Conservation (phyloP, 1,140 invertebrate species). For the Linepithema humile region DNA sequence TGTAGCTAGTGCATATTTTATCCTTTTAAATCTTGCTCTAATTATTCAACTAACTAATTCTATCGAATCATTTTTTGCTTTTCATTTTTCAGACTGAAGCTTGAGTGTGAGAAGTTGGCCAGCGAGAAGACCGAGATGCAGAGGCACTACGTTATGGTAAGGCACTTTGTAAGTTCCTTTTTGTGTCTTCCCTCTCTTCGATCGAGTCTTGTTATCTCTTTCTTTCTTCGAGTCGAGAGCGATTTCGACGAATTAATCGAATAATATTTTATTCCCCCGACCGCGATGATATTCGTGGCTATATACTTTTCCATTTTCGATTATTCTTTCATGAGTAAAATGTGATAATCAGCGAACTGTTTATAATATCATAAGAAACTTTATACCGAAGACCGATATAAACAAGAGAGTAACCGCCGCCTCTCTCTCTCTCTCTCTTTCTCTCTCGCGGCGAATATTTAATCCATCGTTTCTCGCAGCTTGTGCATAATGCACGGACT, state of each 20-base stretch:
- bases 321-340: constrained; percentile 6
- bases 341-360: not conserved
- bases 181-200: constrained; percentile 54
- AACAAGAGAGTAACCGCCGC: not conserved
- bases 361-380: constrained; percentile 1
- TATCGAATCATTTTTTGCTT: constrained; percentile 59
- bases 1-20: not conserved
- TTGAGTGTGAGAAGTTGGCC: constrained; percentile 96
- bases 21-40: not conserved
- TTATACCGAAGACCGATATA: constrained; percentile 1
- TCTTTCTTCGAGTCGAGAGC: constrained; percentile 15
- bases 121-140: constrained; percentile 99
- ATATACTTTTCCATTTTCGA: not conserved
- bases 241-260: not conserved
- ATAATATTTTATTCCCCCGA: constrained; percentile 13
- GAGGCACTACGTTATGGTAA: constrained; percentile 98
- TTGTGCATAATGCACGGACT: not conserved
- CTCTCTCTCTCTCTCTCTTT: not conserved
- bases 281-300: not conserved
- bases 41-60: not conserved
- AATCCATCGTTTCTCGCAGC: constrained; percentile 7
- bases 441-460: constrained; percentile 5
- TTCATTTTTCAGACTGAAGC: constrained; percentile 89
- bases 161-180: constrained; percentile 81
- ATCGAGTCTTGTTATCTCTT: constrained; percentile 31